These are phyloP conservation scores for Folsomia manolachei DNA, from an alignment of 2,888 invertebrate genomes.

Conservation along the genomic window DNA sequence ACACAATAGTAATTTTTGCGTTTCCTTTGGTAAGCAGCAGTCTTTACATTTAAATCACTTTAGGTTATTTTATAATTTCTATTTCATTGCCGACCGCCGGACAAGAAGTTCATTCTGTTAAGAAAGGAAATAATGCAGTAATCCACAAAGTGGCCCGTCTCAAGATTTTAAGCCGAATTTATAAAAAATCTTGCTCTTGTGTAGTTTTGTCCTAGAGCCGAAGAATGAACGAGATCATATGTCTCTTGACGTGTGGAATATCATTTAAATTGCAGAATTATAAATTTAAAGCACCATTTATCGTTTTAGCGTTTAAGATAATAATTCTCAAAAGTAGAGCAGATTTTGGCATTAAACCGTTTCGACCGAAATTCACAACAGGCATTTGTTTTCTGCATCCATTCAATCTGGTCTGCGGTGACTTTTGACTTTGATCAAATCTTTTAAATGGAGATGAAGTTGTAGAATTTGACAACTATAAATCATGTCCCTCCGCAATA, in stretches of 20 bases:
- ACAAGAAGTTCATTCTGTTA: not conserved
- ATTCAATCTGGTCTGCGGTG: not conserved
- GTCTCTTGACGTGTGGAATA: too few relatives aligned
- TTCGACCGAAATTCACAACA: too few relatives aligned
- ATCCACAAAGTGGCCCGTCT: conserved; percentile 4
- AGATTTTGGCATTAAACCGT: not conserved
- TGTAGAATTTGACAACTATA: not conserved
- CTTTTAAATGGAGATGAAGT: not conserved
- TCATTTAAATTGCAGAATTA: not conserved
- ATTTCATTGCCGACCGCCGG: not conserved
- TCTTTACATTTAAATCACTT: not conserved
- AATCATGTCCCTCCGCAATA: not conserved
- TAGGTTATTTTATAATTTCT: not conserved
- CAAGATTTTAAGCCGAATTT: not conserved
- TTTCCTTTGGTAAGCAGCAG: too few relatives aligned
- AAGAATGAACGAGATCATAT: not conserved
- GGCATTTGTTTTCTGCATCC: conserved; percentile 17
- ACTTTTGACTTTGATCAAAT: conserved; percentile 1
- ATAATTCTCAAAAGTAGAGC: not conserved
- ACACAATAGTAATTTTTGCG: too few relatives aligned
- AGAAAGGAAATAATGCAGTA: conserved; percentile 3
- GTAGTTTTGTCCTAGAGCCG: not conserved
- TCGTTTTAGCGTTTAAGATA: too few relatives aligned
- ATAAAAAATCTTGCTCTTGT: not conserved
- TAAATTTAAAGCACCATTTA: conserved; percentile 5